Percentiles rank a stretch among this genome's conserved stretches.
phyloP scores from a whole-genome alignment of 2,888 invertebrate species.

The Blomia tropicalis region DNA sequence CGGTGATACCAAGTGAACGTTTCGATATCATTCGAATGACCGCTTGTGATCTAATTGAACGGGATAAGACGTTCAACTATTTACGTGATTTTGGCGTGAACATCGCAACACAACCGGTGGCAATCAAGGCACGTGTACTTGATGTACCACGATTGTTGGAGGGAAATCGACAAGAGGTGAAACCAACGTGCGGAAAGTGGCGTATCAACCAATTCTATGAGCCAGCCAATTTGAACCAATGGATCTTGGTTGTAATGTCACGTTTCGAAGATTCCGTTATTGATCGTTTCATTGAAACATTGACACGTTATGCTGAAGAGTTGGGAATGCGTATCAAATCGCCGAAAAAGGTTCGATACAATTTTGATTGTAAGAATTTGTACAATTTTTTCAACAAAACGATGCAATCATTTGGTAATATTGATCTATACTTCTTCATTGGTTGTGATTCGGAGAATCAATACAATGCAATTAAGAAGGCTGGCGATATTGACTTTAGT shows the following conservation, averaged over 20 bases:
- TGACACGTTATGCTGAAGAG: slow-evolving; percentile 10
- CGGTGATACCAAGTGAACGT: slow-evolving; percentile 8
- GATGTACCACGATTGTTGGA: slow-evolving; percentile 27
- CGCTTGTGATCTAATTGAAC: slow-evolving; percentile 1
- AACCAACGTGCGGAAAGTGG: slow-evolving; percentile 28
- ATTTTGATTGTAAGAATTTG: slow-evolving; percentile 5
- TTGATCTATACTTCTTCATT: slow-evolving; percentile 21
- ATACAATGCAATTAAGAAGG: slow-evolving; percentile 21
- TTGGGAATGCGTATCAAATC: slow-evolving; percentile 19
- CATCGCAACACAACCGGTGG: slow-evolving; percentile 24
- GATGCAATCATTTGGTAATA: neutral
- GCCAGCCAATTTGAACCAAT: slow-evolving; percentile 10
- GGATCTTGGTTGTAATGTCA: slow-evolving; percentile 19
- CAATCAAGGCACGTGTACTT: slow-evolving; percentile 26
- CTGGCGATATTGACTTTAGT: slow-evolving; percentile 21
- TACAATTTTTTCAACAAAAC: slow-evolving; percentile 16
- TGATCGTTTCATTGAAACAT: slow-evolving; percentile 12
- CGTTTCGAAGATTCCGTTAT: slow-evolving; percentile 3
- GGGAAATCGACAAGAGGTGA: slow-evolving; percentile 17
- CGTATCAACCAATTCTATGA: slow-evolving; percentile 27
- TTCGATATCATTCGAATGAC: slow-evolving; percentile 17
- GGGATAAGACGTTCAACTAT: neutral
- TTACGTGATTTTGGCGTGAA: slow-evolving; percentile 27
- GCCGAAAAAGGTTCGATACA: neutral
- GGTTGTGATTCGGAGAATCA: slow-evolving; percentile 12